Conservation (phyloP, 92 coral and sea anemone genomes). For the Zoanthus sociatus region DNA sequence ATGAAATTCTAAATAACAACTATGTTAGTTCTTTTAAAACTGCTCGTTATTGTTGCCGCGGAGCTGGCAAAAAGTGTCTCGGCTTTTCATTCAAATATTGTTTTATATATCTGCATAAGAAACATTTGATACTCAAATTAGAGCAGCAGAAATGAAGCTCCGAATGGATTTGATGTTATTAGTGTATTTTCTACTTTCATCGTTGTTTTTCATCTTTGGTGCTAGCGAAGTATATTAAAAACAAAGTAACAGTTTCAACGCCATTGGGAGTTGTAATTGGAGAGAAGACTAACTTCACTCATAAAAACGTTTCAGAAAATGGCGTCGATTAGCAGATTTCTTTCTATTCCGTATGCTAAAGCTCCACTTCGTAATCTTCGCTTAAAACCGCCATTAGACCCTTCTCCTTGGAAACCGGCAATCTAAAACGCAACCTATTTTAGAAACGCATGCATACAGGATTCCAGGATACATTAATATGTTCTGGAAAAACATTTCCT, state of each 20-base stretch:
- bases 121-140: neutral
- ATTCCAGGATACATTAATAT: conserved; percentile 59
- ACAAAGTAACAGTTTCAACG: conserved; percentile 22
- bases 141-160: neutral
- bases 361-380: conserved; percentile 78
- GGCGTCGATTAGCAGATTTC: conserved; percentile 72
- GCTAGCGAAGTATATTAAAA: neutral
- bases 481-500: conserved; percentile 67
- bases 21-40: neutral
- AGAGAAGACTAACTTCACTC: neutral
- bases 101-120: neutral
- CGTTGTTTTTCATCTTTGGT: neutral
- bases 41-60: neutral
- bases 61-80: neutral
- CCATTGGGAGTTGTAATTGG: conserved; percentile 19
- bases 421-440: conserved; percentile 74
- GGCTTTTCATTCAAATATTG: neutral
- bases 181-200: neutral
- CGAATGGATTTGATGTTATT: neutral
- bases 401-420: conserved; percentile 66
- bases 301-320: conserved; percentile 1
- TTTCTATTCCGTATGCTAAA: conserved; percentile 82
- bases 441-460: conserved; percentile 77
- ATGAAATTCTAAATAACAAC: neutral
- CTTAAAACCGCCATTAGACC: conserved; percentile 69